Percentiles rank a stretch among this genome's conserved stretches.
These are phyloP conservation scores for Dryobates pubescens DNA, from an alignment of 2,797 vertebrate genomes.

Conservation along the genomic window DNA sequence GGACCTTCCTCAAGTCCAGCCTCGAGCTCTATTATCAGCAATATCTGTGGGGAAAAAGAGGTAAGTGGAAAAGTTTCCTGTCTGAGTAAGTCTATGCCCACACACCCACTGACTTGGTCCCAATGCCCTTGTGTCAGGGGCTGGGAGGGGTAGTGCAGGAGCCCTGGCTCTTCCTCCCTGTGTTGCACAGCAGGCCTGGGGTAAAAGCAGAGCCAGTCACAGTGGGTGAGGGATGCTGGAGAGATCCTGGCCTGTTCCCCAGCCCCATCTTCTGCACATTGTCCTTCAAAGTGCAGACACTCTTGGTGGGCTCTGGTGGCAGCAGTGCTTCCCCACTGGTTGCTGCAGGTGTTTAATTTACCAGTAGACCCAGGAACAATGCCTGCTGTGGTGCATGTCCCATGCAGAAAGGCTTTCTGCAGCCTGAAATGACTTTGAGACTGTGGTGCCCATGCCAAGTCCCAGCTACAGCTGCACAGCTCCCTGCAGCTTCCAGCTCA, in stretches of 20 bases:
- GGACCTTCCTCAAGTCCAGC: slow-evolving; percentile 96
- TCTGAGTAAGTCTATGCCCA: not conserved
- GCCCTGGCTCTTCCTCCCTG: not conserved
- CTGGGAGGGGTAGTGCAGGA: not conserved
- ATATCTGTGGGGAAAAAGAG: slow-evolving; percentile 99
- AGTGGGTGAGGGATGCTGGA: accelerated
- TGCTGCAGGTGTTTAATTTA: not conserved
- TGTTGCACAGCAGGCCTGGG: not conserved
- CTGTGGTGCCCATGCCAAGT: not conserved
- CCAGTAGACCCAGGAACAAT: not conserved
- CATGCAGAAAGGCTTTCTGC: not conserved
- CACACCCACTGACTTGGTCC: accelerated
- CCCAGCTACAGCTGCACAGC: not conserved
- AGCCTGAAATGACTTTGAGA: not conserved
- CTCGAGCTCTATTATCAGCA: slow-evolving; percentile 99
- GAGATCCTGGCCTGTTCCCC: not conserved
- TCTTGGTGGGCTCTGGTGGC: accelerated
- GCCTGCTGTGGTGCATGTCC: not conserved
- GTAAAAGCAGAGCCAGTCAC: accelerated
- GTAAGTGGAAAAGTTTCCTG: slow-evolving; percentile 74
- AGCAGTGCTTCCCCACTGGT: not conserved
- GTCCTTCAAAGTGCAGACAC: not conserved
- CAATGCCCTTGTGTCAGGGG: accelerated
- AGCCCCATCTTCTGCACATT: accelerated
- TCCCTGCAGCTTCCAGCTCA: not conserved